These are phyloP conservation scores for Morone chrysops DNA, from an alignment of 2,113 vertebrate genomes.

Conservation along the genomic window DNA sequence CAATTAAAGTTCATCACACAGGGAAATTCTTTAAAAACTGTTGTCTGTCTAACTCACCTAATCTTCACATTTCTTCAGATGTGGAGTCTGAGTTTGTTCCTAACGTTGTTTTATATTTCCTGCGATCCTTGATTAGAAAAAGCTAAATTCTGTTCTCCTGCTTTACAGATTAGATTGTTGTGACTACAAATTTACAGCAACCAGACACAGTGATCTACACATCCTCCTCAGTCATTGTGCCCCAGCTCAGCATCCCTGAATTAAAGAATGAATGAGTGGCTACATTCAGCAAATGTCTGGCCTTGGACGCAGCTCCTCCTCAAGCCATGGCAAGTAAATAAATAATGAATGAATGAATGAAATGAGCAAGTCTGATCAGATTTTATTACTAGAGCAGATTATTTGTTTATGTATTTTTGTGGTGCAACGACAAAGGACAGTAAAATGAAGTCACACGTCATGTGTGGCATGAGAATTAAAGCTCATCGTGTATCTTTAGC, in stretches of 20 bases:
- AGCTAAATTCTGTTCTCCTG: background rate
- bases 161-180: constrained; percentile 23
- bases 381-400: background rate
- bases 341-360: background rate
- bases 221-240: background rate
- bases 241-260: background rate
- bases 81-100: background rate
- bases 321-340: background rate
- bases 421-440: background rate
- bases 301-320: background rate
- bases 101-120: background rate
- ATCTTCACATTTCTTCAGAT: background rate
- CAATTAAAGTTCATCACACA: background rate
- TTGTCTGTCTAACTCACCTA: background rate
- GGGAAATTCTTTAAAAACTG: background rate
- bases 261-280: background rate
- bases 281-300: background rate
- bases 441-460: background rate
- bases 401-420: background rate
- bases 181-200: background rate
- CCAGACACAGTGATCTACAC: constrained; percentile 4
- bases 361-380: background rate
- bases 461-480: background rate
- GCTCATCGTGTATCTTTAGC: constrained; percentile 16
- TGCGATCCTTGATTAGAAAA: background rate